These are phyloP conservation scores for Syrmaticus mikado DNA, from an alignment of 2,113 vertebrate species.

Conservation along the genomic window DNA sequence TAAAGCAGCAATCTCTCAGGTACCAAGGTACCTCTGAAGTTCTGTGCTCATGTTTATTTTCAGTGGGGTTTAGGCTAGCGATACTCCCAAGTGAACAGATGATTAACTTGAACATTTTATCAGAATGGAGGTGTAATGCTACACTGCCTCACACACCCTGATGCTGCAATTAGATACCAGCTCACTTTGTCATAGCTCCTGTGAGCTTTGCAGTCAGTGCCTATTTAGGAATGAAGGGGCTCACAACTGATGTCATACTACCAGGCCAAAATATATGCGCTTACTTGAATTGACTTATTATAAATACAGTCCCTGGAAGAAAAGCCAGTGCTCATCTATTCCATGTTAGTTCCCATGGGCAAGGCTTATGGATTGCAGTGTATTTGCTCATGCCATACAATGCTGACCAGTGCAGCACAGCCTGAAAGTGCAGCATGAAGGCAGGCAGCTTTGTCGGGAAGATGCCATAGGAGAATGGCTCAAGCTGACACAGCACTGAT, in stretches of 20 bases:
- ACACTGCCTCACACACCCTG: background rate
- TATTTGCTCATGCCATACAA: background rate
- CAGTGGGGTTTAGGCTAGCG: background rate
- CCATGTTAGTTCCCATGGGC: background rate
- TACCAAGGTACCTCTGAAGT: background rate
- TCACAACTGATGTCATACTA: background rate
- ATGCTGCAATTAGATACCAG: background rate
- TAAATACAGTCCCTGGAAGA: background rate
- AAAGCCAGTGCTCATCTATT: background rate
- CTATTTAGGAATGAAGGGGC: background rate
- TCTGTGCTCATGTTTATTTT: background rate
- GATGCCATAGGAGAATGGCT: background rate
- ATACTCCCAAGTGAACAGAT: background rate
- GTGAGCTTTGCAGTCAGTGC: conserved; percentile 1
- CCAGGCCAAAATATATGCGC: background rate
- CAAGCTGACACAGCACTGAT: background rate
- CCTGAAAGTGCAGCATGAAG: background rate
- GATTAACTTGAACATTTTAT: conserved; percentile 28
- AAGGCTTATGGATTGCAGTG: background rate
- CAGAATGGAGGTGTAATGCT: background rate
- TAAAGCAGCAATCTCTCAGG: background rate
- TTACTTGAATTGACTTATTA: background rate
- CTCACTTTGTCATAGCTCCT: background rate
- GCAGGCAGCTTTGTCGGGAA: fast-evolving
- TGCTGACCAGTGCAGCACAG: background rate